Base-by-base conservation (phyloP, 2,113 vertebrate species). In the Trichomycterus rosablanca region DNA sequence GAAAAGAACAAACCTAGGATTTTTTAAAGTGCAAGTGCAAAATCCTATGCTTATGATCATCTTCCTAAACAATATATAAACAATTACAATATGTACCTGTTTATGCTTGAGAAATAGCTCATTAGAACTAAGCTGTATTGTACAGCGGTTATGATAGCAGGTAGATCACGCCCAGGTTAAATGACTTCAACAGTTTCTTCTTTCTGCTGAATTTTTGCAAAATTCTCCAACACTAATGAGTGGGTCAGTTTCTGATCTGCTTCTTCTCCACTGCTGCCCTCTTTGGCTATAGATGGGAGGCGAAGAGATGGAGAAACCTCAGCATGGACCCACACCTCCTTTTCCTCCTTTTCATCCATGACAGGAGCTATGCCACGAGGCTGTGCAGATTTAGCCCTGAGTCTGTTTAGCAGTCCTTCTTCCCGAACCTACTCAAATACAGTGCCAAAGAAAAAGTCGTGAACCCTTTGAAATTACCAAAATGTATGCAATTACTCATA, bases 371-470 rank as follows among this genome's bases (percentile, higher is more conserved):
- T 44, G 16, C 23, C 40, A 30, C 74, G 79, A 3, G 74, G 72
- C 4, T 64, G 73, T 1, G 84, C 81, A 0, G 86, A 83, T 67
- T 78, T 84, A 55, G 66, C 55, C 67, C 78, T 66, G 54, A 89
- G 74, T 14, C 53, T 83, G 48, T 71, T 80, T 58, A 80, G 88
- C 34, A 83, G 69, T 72, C 89, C 73, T 1, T 90, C 78, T 78
- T 92, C 84, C 59, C 69, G 83, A 61, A 51, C 54, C 85, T 90
- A 44, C 28, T 60, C 8, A 28, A 2, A 51, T 22, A 54, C 2
- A n/a, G n/a, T n/a, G n/a, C n/a, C n/a, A n/a, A n/a, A n/a, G n/a
- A n/a, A n/a, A n/a, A n/a, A n/a, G n/a, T n/a, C n/a, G n/a, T n/a
- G n/a, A n/a, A n/a, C n/a, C n/a, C n/a, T n/a, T n/a, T n/a, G n/a